Base-by-base conservation (phyloP, 2,888 invertebrate genomes). In the Phania funesta region DNA sequence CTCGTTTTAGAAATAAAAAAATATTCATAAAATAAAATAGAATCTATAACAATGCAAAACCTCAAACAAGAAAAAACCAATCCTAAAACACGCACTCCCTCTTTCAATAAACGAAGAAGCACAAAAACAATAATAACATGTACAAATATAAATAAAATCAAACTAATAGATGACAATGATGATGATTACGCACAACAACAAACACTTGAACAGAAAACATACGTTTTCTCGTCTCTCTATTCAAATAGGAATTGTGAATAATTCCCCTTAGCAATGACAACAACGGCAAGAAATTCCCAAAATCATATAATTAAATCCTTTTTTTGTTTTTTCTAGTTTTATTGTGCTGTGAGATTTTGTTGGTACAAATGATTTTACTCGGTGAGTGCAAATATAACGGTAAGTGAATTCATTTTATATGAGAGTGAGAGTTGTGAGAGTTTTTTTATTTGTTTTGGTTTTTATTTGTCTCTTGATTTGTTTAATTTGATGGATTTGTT, bases 271-370 rank as follows among this genome's bases (percentile, higher is more conserved):
- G 18, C 67, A 60, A 52, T 24, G 64, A 48, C 24, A 65, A 60
- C 26, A 48, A 46, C 11, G 60, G 35, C 3, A 44, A 35, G 8
- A 22, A 74, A 71, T 88, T 87, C 88, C 87, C 86, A 85, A 88
- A 85, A 88, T 85, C 87, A 88, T 87, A 89, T 89, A 89, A 89
- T 89, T 89, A 89, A 89, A 89, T 89, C 89, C 89, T 89, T 89
- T 89, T 54, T 50, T 7, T 11, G 26, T 16, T 26, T 48, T 32
- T 54, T 16, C 20, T 56, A 44, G 22, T 38, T n/a, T 18, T 29
- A 2, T 22, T 54, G 35, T 6, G 18, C 13, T 60, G 5, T 22
- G 22, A 71, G 26, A 71, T 24, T 50, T 48, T 86, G 6, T 35
- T 58, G 29, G 67, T 48, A 11, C 32, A 38, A 46, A 77, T 22